Percentiles rank a stretch among this genome's conserved stretches.
Evolutionary conservation across 2,888 invertebrate genomes (phyloP).

Genomic region (Luffia ferchaultella): DNA sequence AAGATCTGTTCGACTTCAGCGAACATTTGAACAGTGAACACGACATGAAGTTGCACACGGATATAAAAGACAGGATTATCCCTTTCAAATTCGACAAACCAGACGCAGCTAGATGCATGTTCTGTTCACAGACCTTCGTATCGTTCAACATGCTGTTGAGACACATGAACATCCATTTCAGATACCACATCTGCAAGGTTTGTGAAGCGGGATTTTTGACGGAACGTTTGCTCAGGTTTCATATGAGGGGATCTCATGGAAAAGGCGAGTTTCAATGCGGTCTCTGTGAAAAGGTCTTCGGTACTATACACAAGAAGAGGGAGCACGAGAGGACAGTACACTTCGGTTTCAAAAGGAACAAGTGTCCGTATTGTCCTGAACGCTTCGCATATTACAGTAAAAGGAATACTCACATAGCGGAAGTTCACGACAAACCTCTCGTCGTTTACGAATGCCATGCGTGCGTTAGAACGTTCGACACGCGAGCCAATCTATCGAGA

Average conservation of each 20-base stretch:
- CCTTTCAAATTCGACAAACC: not conserved
- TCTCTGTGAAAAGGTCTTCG: slow-evolving; percentile 17
- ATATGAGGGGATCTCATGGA: slow-evolving; percentile 13
- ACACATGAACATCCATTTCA: slow-evolving; percentile 4
- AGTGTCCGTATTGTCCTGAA: slow-evolving; percentile 21
- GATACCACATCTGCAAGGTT: slow-evolving; percentile 5
- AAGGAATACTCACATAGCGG: slow-evolving; percentile 18
- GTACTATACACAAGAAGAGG: slow-evolving; percentile 13
- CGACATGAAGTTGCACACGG: slow-evolving; percentile 29
- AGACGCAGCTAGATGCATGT: not conserved
- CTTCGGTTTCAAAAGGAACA: slow-evolving; percentile 9
- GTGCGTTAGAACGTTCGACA: slow-evolving; percentile 18
- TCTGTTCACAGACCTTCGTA: not conserved
- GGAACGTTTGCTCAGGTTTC: not conserved
- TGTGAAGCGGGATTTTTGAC: slow-evolving; percentile 13
- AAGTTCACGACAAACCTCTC: slow-evolving; percentile 15
- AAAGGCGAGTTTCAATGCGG: slow-evolving; percentile 20
- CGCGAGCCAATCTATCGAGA: slow-evolving; percentile 12
- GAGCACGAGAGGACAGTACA: slow-evolving; percentile 18
- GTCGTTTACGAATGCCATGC: slow-evolving; percentile 15
- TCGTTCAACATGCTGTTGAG: not conserved
- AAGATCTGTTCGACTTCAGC: slow-evolving; percentile 29
- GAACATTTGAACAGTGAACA: slow-evolving; percentile 41
- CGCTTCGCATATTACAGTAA: slow-evolving; percentile 17
- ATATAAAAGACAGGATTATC: not conserved